phyloP scores from a whole-genome alignment of 2,888 invertebrate species.

The Terebella lapidaria region DNA sequence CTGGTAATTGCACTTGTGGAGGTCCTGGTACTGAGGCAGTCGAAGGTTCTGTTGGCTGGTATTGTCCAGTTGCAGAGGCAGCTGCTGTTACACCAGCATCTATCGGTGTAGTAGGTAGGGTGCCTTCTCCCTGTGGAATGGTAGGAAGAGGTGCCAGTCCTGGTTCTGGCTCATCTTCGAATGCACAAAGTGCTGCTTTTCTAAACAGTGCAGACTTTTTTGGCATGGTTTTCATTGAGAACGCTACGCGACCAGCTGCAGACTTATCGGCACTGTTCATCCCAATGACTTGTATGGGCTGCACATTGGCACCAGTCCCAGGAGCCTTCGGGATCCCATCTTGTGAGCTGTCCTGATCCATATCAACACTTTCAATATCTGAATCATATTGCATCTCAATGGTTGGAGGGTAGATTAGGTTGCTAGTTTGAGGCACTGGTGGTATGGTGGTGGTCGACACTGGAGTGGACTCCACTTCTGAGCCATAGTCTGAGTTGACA shows the following conservation, averaged over 20 bases:
- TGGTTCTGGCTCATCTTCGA: background rate
- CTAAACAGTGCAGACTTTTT: background rate
- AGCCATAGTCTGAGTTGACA: background rate
- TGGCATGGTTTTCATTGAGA: slow-evolving; percentile 1
- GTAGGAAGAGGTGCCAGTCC: too few relatives aligned
- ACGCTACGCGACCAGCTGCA: background rate
- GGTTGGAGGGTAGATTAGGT: background rate
- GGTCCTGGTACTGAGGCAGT: too few relatives aligned
- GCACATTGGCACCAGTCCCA: background rate
- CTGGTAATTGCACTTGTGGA: too few relatives aligned
- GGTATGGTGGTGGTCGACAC: too few relatives aligned
- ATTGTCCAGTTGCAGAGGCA: too few relatives aligned
- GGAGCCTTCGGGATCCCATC: background rate
- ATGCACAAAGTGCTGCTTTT: background rate
- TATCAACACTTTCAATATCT: background rate
- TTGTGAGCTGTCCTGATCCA: background rate
- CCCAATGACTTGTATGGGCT: background rate
- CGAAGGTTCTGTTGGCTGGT: too few relatives aligned
- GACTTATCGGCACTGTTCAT: background rate
- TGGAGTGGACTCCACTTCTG: background rate
- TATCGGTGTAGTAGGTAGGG: too few relatives aligned
- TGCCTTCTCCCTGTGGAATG: too few relatives aligned
- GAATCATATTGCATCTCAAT: background rate
- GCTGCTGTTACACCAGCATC: too few relatives aligned
- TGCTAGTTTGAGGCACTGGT: background rate